These are phyloP conservation scores for Punctoribates punctum DNA, from an alignment of 2,888 invertebrate species.

Conservation along the genomic window DNA sequence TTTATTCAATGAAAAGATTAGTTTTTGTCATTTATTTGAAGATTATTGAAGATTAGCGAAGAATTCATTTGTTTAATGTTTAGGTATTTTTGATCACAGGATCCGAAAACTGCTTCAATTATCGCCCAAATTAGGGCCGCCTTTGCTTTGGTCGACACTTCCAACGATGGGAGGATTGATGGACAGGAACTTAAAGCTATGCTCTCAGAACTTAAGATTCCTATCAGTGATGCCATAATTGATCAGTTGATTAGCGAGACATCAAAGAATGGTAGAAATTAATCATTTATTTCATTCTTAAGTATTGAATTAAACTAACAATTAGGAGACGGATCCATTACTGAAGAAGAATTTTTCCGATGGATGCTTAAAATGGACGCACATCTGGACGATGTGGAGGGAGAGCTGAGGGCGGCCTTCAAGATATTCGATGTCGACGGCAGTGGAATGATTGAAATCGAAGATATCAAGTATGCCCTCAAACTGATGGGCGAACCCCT, in stretches of 20 bases:
- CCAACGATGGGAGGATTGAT: background rate
- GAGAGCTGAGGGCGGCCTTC: conserved; percentile 18
- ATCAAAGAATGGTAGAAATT: background rate
- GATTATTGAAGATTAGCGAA: too few relatives aligned
- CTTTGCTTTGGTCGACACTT: conserved; percentile 18
- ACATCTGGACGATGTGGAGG: conserved; percentile 2
- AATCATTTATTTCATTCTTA: background rate
- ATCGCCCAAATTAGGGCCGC: conserved; percentile 29
- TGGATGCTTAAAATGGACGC: conserved; percentile 34
- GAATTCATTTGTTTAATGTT: background rate
- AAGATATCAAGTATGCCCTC: background rate
- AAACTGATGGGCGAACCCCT: conserved; percentile 29
- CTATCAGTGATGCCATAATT: conserved; percentile 16
- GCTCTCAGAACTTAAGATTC: conserved; percentile 4
- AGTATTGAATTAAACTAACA: background rate
- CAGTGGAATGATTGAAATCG: conserved; percentile 4
- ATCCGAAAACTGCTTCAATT: background rate
- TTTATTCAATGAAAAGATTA: too few relatives aligned
- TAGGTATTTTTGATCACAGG: background rate
- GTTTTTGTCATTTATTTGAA: too few relatives aligned
- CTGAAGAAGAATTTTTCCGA: conserved; percentile 27
- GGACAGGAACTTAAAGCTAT: conserved; percentile 20
- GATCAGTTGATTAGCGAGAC: conserved; percentile 18
- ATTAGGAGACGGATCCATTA: conserved; percentile 17
- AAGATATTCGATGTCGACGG: background rate